phyloP scores from a whole-genome alignment of 2,797 vertebrate species.

The Sebastes trivittatus region DNA sequence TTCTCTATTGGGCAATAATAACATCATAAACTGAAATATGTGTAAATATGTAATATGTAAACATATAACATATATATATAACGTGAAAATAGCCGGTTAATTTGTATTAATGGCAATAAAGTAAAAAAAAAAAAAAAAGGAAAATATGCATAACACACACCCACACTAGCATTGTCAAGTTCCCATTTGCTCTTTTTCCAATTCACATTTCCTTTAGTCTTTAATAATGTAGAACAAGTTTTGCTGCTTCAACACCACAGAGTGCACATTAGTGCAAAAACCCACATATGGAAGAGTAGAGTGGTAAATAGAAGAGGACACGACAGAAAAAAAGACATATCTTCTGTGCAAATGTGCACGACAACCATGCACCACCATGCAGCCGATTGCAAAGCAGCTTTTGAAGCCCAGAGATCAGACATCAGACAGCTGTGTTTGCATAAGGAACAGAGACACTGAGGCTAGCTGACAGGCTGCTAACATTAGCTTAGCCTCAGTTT shows the following conservation, averaged over 20 bases:
- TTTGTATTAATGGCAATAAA: too few species aligned
- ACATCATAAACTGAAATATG: too few species aligned
- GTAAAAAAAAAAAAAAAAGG: too few species aligned
- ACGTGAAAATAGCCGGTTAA: too few species aligned
- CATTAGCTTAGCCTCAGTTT: slow-evolving; percentile 63
- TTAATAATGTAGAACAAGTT: slow-evolving; percentile 32
- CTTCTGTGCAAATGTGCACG: not conserved
- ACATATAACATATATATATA: too few species aligned
- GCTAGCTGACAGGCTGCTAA: slow-evolving; percentile 52
- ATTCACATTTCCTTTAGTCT: too few species aligned
- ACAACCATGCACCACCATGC: not conserved
- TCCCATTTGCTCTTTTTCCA: too few species aligned
- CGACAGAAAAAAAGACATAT: slow-evolving; percentile 3
- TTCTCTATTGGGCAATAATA: too few species aligned
- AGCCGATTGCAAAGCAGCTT: slow-evolving; percentile 10
- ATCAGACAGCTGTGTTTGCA: slow-evolving; percentile 53
- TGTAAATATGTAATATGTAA: too few species aligned
- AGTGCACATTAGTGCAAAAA: slow-evolving; percentile 13
- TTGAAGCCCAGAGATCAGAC: not conserved
- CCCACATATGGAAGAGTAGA: not conserved
- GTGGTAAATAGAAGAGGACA: slow-evolving; percentile 13
- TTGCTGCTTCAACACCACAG: slow-evolving; percentile 1
- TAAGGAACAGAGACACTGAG: slow-evolving; percentile 39
- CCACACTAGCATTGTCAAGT: too few species aligned
- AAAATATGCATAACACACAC: too few species aligned